phyloP scores from a whole-genome alignment of 2,113 vertebrate genomes.

The Anhinga anhinga region DNA sequence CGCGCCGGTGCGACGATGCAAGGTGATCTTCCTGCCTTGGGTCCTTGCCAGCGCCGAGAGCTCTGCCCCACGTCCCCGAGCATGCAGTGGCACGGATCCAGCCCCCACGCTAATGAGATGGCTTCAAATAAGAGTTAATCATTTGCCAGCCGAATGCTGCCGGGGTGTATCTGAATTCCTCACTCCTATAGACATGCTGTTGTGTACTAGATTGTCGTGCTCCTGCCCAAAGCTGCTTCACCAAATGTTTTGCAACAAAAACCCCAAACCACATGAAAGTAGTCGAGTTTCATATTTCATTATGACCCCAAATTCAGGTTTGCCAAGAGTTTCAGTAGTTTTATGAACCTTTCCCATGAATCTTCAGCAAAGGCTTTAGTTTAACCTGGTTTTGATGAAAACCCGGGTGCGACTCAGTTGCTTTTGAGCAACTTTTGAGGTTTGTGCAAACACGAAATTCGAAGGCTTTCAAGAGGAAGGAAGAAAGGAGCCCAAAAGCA shows the following conservation, averaged over 20 bases:
- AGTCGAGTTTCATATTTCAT: not conserved
- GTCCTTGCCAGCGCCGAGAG: not conserved
- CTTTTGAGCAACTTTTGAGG: not conserved
- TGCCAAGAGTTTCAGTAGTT: constrained; percentile 2
- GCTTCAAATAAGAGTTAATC: not conserved
- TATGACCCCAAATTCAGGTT: constrained; percentile 41
- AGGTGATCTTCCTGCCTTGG: not conserved
- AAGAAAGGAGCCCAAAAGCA: not conserved
- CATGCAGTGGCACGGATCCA: not conserved
- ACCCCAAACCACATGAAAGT: constrained; percentile 69
- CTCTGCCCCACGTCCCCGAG: not conserved
- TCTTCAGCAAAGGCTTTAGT: not conserved
- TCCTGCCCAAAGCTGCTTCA: not conserved
- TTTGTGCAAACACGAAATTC: fast-evolving
- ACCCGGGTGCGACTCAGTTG: not conserved
- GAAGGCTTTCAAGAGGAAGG: not conserved
- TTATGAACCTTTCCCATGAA: constrained; percentile 17
- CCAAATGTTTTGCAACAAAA: constrained; percentile 43
- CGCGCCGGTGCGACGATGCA: fast-evolving
- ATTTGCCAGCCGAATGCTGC: not conserved
- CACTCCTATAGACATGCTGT: not conserved
- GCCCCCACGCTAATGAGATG: not conserved
- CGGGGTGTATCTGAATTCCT: not conserved
- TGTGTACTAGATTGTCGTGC: not conserved
- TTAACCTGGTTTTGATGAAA: not conserved